These are phyloP conservation scores for Ladona fulva DNA, from an alignment of 1,140 invertebrate species.

Conservation along the genomic window DNA sequence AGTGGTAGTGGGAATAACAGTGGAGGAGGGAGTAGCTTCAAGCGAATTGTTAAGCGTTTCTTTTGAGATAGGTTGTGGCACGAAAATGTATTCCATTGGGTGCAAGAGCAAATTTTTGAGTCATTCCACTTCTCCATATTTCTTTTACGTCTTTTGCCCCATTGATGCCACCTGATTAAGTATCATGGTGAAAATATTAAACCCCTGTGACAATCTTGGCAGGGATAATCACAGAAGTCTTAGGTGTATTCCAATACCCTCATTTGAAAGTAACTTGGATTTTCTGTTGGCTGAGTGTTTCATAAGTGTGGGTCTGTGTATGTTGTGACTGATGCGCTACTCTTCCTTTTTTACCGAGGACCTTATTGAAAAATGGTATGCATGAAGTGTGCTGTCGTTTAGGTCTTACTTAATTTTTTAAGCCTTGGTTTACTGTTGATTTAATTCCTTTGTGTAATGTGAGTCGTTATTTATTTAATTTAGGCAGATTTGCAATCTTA, in stretches of 20 bases:
- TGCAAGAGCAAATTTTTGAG: not conserved
- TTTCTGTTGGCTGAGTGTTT: not conserved
- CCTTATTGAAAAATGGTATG: not conserved
- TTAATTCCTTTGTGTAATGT: not conserved
- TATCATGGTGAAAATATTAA: not conserved
- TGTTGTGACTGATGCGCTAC: not conserved
- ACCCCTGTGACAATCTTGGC: not conserved
- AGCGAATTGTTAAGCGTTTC: not conserved
- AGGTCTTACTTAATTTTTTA: not conserved
- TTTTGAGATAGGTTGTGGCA: not conserved
- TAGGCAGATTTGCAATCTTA: not conserved
- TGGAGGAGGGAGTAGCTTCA: not conserved
- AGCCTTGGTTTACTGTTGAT: conserved; percentile 5
- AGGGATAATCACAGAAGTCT: not conserved
- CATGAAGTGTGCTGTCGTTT: not conserved
- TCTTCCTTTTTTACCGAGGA: not conserved
- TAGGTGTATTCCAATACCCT: not conserved
- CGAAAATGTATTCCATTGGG: not conserved
- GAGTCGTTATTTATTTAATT: conserved; percentile 4
- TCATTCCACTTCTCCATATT: not conserved
- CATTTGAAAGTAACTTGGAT: not conserved
- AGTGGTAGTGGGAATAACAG: not conserved
- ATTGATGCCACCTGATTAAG: not conserved
- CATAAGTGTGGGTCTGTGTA: not conserved
- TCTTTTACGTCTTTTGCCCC: not conserved